phyloP scores from a whole-genome alignment of 2,888 invertebrate genomes.

The Glyphotaelius pellucidus region DNA sequence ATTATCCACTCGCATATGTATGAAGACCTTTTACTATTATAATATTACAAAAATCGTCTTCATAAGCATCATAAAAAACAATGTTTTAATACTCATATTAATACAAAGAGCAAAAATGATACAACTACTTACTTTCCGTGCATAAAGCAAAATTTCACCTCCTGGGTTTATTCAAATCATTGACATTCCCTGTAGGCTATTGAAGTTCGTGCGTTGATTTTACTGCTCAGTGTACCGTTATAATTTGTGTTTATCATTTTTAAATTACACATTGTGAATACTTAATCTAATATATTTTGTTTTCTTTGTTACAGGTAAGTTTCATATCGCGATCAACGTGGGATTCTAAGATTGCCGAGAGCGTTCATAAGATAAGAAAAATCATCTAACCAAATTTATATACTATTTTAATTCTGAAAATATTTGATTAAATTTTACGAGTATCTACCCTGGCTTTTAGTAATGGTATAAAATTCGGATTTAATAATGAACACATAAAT shows the following conservation, averaged over 20 bases:
- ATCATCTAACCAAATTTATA: not conserved
- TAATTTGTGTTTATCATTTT: not conserved
- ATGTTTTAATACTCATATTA: not conserved
- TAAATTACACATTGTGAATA: not conserved
- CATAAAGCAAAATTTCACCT: too few relatives aligned
- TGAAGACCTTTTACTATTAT: not conserved
- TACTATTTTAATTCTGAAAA: not conserved
- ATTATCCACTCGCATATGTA: not conserved
- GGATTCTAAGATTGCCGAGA: not conserved
- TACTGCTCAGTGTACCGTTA: not conserved
- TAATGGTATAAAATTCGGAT: conserved; percentile 7
- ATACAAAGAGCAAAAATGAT: not conserved
- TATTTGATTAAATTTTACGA: not conserved
- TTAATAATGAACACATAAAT: conserved; percentile 39
- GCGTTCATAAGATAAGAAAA: not conserved
- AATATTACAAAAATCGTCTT: not conserved
- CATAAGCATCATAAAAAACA: not conserved
- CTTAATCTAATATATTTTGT: conserved; percentile 11
- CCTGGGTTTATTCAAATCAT: too few relatives aligned
- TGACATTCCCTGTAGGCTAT: too few relatives aligned
- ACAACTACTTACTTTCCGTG: not conserved
- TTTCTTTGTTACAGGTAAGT: conserved; percentile 52
- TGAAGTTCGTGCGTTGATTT: too few relatives aligned
- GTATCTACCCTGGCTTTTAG: not conserved
- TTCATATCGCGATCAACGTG: not conserved